A percentile compares a stretch with the other conserved stretches of the same genome.
Evolutionary conservation across 1,140 invertebrate species (phyloP).

Genomic region (Thereuonema tuberculata): DNA sequence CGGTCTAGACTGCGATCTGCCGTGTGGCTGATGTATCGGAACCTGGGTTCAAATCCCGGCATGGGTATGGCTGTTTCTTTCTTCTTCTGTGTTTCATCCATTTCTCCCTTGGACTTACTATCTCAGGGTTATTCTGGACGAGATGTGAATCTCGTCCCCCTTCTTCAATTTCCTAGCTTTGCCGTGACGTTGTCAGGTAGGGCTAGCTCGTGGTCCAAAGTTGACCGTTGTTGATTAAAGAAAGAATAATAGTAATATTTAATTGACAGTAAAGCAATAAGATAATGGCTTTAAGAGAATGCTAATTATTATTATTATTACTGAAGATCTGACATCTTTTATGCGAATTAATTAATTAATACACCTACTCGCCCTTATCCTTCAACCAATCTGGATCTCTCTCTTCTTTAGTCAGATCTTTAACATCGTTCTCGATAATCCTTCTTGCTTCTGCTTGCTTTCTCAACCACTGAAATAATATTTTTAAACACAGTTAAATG

Average conservation of each 20-base stretch:
- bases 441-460: constrained; percentile 60
- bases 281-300: constrained; percentile 5
- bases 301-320: constrained; percentile 1
- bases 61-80: no score
- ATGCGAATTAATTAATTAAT: neutral
- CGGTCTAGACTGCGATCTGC: no score
- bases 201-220: no score
- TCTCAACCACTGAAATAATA: constrained; percentile 52
- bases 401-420: constrained; percentile 65
- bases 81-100: no score
- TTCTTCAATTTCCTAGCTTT: no score
- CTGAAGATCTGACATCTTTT: no score
- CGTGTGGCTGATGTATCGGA: no score
- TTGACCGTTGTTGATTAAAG: constrained; percentile 11
- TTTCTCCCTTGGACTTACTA: no score
- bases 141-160: no score
- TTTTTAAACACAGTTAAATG: constrained; percentile 8
- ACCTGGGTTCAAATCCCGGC: no score
- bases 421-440: constrained; percentile 52
- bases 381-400: constrained; percentile 66
- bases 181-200: no score
- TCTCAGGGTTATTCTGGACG: no score
- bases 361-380: constrained; percentile 58
- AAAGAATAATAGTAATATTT: constrained; percentile 11
- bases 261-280: neutral